A percentile compares a stretch with the other conserved stretches of the same genome.
phyloP scores from a whole-genome alignment of 2,113 vertebrate species.

The Megaceryle torquata region DNA sequence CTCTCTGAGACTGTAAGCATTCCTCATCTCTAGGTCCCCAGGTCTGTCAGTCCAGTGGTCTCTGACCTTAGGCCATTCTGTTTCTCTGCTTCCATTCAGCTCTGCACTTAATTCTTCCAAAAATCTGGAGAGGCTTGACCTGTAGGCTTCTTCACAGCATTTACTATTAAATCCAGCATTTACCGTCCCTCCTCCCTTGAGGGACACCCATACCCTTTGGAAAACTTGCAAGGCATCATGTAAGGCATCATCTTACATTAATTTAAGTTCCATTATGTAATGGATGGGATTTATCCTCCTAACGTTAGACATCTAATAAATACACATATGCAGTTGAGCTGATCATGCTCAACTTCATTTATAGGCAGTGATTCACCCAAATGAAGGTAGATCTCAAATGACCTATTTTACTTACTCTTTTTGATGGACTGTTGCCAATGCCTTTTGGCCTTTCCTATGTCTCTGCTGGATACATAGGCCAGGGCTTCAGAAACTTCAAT shows the following conservation, averaged over 20 bases:
- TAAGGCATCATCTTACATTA: not conserved
- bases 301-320: not conserved
- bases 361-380: not conserved
- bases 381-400: not conserved
- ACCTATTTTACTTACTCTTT: not conserved
- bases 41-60: not conserved
- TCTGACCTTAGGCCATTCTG: not conserved
- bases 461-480: not conserved
- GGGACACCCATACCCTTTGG: not conserved
- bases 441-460: not conserved
- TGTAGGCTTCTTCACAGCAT: not conserved
- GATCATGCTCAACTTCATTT: not conserved
- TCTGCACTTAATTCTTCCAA: not conserved
- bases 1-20: not conserved
- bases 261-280: not conserved
- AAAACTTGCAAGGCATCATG: not conserved
- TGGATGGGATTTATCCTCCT: not conserved
- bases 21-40: not conserved
- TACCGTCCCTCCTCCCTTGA: not conserved
- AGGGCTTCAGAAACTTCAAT: not conserved
- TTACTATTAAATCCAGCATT: not conserved
- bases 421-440: not conserved
- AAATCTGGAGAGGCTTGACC: not conserved
- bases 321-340: not conserved
- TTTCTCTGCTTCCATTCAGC: not conserved